Evolutionary conservation across 2,888 invertebrate species (phyloP), one percentile per base, ranked within the genome.

Genomic region (Drosophila mettleri): DNA sequence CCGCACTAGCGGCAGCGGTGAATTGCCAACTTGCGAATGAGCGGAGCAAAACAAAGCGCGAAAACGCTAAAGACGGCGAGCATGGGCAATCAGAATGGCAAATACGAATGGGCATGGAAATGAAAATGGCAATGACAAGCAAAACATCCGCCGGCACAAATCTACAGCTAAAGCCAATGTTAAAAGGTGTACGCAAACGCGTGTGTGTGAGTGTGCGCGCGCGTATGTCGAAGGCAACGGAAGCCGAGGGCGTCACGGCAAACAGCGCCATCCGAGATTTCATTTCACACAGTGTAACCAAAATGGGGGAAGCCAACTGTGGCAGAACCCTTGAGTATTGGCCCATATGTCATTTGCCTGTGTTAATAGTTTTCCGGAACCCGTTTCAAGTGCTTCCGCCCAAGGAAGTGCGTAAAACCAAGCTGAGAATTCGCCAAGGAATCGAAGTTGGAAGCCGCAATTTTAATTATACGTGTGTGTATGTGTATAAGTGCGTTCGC

Each of bases 351-450:
- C 80, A 78, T 79, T 80, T 78, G 69, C 46, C 48, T 53, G 69
- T 43, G 74, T 86, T 86, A 82, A 83, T 86, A 86, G 83, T 84
- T 88, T 86, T 86, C 81, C 85, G 78, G 88, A 86, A 78, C 78
- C 65, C 69, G 68, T 69, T 69, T 70, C 65, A 65, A 75, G 68
- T 72, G 77, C 81, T 83, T 83, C 83, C 86, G 85, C 64, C 45
- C 33, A 78, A 81, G 88, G 90, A 88, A 88, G 74, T 89, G 88
- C 90, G 80, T 75, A 54, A 53, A 64, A 27, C 48, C 58, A 24
- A 49, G 36, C 36, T 38, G 60, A 57, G 71, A 84, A 75, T 34
- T 46, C 22, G 55, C 52, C 52, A 61, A 86, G 86, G 75, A 83
- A 71, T 65, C 60, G 41, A 36, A 36, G 36, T 61, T 63, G 49